phyloP scores from a whole-genome alignment of 2,888 invertebrate species.

The Adela reaumurella region DNA sequence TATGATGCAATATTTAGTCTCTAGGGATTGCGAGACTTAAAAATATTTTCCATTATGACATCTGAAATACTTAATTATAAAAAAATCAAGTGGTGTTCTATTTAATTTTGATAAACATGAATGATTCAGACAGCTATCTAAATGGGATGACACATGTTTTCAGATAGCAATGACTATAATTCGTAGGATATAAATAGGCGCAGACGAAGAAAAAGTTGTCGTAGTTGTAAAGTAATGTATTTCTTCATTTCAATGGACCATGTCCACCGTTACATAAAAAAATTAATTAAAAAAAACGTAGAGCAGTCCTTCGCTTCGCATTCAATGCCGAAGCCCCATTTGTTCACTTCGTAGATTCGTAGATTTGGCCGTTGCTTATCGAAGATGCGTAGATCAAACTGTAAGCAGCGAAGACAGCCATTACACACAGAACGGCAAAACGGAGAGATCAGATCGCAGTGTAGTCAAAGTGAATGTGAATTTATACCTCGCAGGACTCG shows the following conservation, averaged over 20 bases:
- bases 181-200: too few species aligned
- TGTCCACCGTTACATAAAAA: background rate
- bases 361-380: background rate
- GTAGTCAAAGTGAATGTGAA: background rate
- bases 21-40: too few species aligned
- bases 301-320: background rate
- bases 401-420: background rate
- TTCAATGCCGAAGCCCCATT: background rate
- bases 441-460: background rate
- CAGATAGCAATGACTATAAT: too few species aligned
- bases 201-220: background rate
- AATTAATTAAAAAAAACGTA: background rate
- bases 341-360: background rate
- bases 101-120: too few species aligned
- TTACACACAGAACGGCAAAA: background rate
- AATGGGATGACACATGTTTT: too few species aligned
- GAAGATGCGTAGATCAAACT: background rate
- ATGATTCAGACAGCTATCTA: too few species aligned
- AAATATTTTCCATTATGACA: too few species aligned
- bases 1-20: too few species aligned
- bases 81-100: too few species aligned
- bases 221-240: background rate
- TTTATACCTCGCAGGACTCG: conserved; percentile 7
- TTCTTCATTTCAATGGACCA: background rate
- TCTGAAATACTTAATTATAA: too few species aligned